Percentiles rank a stretch among this genome's conserved stretches.
Evolutionary conservation across 2,888 invertebrate genomes (phyloP).

Genomic region (Platerodrilus igneus): DNA sequence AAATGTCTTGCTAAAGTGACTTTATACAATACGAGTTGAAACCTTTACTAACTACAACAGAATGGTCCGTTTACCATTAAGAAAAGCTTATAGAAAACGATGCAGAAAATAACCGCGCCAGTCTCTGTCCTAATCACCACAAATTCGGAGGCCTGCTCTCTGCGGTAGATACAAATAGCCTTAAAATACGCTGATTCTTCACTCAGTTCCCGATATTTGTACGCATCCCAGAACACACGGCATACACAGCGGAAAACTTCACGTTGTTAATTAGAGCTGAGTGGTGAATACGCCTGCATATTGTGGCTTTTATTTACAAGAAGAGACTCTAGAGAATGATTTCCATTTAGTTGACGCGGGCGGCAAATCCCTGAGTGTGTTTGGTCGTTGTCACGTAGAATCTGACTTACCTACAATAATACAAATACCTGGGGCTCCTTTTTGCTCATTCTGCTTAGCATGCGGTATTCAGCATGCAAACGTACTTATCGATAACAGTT

Average conservation of each 20-base stretch:
- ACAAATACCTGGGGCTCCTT: slow-evolving; percentile 24
- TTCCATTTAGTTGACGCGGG: slow-evolving; percentile 28
- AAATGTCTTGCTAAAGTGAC: too few relatives aligned
- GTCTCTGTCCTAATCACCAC: slow-evolving; percentile 16
- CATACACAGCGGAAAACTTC: slow-evolving; percentile 23
- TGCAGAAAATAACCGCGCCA: slow-evolving; percentile 12
- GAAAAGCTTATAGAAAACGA: slow-evolving; percentile 9
- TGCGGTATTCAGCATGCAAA: too few relatives aligned
- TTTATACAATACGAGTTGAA: too few relatives aligned
- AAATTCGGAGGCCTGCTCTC: slow-evolving; percentile 13
- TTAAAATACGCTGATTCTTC: slow-evolving; percentile 5
- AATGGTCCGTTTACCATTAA: slow-evolving; percentile 10
- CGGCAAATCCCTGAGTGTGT: slow-evolving; percentile 19
- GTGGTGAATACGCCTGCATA: slow-evolving; percentile 23
- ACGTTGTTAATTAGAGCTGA: slow-evolving; percentile 29
- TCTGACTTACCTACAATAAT: slow-evolving; percentile 23
- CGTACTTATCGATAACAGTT: too few relatives aligned
- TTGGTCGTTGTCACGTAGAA: slow-evolving; percentile 26
- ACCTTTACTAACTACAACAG: too few relatives aligned
- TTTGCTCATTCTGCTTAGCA: slow-evolving; percentile 14
- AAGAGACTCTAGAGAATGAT: slow-evolving; percentile 25
- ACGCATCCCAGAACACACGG: slow-evolving; percentile 15
- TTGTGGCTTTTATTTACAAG: slow-evolving; percentile 29
- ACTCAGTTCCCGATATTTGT: slow-evolving; percentile 9
- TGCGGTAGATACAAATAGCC: slow-evolving; percentile 17